Evolutionary conservation across 2,888 invertebrate species (phyloP), one percentile per base, ranked within the genome.

Genomic region (Mythimna lalbum): DNA sequence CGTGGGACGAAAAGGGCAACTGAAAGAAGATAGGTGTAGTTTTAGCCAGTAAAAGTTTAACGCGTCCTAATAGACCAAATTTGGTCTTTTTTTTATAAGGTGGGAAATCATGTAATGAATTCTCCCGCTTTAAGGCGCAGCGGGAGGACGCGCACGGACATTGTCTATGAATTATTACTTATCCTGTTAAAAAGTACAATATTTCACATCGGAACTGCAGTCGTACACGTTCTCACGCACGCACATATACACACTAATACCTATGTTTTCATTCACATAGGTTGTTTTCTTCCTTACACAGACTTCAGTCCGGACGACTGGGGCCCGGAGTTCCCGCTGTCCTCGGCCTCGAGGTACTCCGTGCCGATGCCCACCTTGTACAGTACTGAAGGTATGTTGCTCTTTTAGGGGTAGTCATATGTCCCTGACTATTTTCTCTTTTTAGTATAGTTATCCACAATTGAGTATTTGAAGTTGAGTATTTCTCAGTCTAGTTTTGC

Each of bases 331-430:
- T 97, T 95, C 89, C 97, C 97, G 49, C 93, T 97, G 76, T 96
- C 91, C 86, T 91, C 90, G 61, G 93, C 93, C 0, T 92, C 94
- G 12, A 91, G 96, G 82, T 96, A 96, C 91, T 96, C 97, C 73
- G 96, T 98, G 84, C 98, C 98, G 7, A 97, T 98, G 97, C 98
- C 98, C 1, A 98, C 98, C 0, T 95, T 98, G 43, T 98, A 98
- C 91, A 98, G 97, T 82, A 98, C 98, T 60, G 98, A 98, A 96
- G 96, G 97, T 97, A 73, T 64, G 78, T 69, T 17, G 6, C 0
- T 31, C 53, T 39, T 56, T 53, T 12, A 10, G 21, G 50, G 12
- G 49, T 17, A 43, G 17, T 17, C 17, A 17, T 19, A 19, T 19
- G 17, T 43, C 43, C 43, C 43, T 5, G 43, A 17, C 17, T 43